Evolutionary conservation across 2,113 vertebrate genomes (phyloP), one percentile per base, ranked within the genome.

Genomic region (Conger conger): DNA sequence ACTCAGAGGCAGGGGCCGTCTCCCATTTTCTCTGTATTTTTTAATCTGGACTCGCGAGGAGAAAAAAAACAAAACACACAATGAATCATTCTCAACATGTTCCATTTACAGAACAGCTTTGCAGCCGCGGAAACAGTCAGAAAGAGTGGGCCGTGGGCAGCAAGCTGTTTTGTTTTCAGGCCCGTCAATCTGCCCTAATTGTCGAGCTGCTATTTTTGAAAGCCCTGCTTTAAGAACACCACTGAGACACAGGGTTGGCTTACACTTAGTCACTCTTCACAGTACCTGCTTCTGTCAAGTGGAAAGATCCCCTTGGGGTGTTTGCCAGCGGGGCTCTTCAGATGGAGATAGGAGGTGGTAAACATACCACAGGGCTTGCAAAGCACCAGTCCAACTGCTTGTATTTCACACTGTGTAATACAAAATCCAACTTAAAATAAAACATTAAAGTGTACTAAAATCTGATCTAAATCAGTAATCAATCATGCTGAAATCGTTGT

Each of bases 171-270:
- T 73, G 57, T 63, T 73, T 33, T 73, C 68, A n/a, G n/a, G 68
- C 68, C 68, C 27, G 68, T 73, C 68, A 73, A 73, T 13, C 68
- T 33, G n/a, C 68, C 68, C 68, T 73, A 73, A 73, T 30, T 73
- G n/a, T 33, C 68, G 9, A 73, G 68, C 68, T 73, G 27, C 68
- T 73, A 33, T n/a, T 33, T 73, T 73, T 73, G 27, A 73, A 73
- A 73, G 4, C n/a, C 68, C 68, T 50, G 45, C 45, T n/a, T 73
- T 73, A n/a, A 30, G 33, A 73, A 27, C 68, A 33, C 68, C 68
- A 17, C 68, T 73, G 68, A 73, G 68, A 73, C 68, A 73, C 9
- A 73, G 68, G n/a, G 68, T 73, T 33, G n/a, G 68, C 68, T 73
- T 73, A 73, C 68, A 73, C 68, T 63, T 63, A 23, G 57, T 63